Conservation (phyloP, 2,888 invertebrate species). For the Cantharis rufa region DNA sequence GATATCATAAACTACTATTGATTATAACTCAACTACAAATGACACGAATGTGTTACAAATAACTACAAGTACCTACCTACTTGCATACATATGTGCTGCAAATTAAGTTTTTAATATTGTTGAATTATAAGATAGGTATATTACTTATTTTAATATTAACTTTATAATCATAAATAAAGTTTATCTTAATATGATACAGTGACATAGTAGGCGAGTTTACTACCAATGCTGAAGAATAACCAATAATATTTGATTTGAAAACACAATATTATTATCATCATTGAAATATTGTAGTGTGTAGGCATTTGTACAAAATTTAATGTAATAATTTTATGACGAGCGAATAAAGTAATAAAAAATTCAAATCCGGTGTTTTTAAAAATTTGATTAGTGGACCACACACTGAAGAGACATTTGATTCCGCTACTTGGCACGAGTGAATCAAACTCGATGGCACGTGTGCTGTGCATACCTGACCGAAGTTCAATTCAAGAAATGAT, state of each 20-base stretch:
- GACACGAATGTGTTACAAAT: too few relatives aligned
- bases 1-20: too few relatives aligned
- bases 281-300: not conserved
- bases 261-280: not conserved
- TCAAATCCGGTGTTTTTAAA: not conserved
- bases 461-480: conserved; percentile 36
- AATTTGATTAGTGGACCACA: not conserved
- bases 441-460: conserved; percentile 31
- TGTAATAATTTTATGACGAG: not conserved
- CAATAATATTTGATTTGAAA: not conserved
- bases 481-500: conserved; percentile 34
- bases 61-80: too few relatives aligned
- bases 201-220: not conserved
- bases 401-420: conserved; percentile 32
- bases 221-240: not conserved
- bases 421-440: conserved; percentile 33
- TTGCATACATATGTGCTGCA: too few relatives aligned
- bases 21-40: too few relatives aligned
- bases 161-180: too few relatives aligned
- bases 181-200: not conserved
- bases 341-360: conserved; percentile 12
- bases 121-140: too few relatives aligned
- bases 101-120: too few relatives aligned
- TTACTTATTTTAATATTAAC: too few relatives aligned
- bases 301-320: not conserved